A percentile compares a stretch with the other conserved stretches of the same genome.
Conservation (phyloP, 2,888 invertebrate species). For the Drosophila neoperkinsi region DNA sequence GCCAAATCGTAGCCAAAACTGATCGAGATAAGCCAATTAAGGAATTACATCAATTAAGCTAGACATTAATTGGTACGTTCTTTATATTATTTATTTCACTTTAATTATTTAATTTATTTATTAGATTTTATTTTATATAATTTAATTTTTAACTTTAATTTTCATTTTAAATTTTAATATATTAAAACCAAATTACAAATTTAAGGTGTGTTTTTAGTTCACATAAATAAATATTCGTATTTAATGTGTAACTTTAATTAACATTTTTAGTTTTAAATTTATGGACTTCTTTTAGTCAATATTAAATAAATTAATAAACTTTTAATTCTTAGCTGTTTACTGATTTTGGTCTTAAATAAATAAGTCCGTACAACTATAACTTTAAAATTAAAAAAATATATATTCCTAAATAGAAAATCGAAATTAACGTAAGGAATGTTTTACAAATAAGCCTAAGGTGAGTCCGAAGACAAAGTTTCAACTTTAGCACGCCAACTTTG, state of each 20-base stretch:
- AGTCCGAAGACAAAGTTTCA: neutral
- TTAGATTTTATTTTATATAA: neutral
- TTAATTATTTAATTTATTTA: neutral
- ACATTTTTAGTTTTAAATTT: neutral
- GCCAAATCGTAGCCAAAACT: neutral
- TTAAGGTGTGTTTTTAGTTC: neutral
- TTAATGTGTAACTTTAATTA: neutral
- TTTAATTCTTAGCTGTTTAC: neutral
- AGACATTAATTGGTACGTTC: neutral
- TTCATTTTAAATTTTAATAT: neutral
- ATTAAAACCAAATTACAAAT: neutral
- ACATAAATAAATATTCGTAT: neutral
- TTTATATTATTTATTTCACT: neutral
- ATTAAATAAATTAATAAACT: neutral
- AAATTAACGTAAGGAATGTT: neutral
- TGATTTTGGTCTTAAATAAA: neutral
- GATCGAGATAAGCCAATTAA: neutral
- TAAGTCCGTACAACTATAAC: neutral
- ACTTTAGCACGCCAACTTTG: constrained; percentile 16
- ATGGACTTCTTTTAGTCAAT: neutral
- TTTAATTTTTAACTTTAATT: neutral
- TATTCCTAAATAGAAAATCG: neutral
- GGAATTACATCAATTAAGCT: neutral
- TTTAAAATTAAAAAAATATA: neutral
- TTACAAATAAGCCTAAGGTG: neutral